Evolutionary conservation across 2,888 invertebrate genomes (phyloP), one percentile per base, ranked within the genome.

Genomic region (Calameuta pallipes): DNA sequence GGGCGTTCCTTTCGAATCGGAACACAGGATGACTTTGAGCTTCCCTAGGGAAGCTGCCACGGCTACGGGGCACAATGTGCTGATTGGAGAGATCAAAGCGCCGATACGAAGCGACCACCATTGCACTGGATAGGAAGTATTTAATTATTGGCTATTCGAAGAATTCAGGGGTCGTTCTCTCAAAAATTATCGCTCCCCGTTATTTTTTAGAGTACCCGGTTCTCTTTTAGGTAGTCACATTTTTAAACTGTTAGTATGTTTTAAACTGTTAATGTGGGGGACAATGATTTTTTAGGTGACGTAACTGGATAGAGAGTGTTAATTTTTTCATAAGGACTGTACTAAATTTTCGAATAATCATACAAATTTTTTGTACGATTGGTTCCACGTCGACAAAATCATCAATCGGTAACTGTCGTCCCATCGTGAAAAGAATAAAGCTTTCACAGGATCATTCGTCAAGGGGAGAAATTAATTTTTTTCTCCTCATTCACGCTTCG

Each of bases 31-130:
- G 75, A 34, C 74, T 74, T 78, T 76, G 73, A 76, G 76, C 74
- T 73, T 37, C 36, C 69, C 30, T 71, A 73, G 75, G 33, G 73
- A 73, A 13, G 71, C 73, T 56, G 75, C 79, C 77, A 41, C 37
- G 35, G 77, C 30, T 71, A 81, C 79, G 80, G 81, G 81, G 79
- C 76, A 82, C 80, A 76, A 78, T 77, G 81, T 82, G 83, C 81
- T 87, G 87, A 87, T 87, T 86, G 84, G 82, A 82, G 77, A 83
- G 87, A 87, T 87, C 87, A 87, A 87, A 87, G 87, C 81, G 70
- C 31, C 33, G 71, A 71, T 71, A 12, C 23, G 74, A 11, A 13
- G 11, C 35, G 6, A 6, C 74, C 6, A 13, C 6, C 36, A 9
- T 12, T 36, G 11, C 37, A 15, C 34, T 31, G 76, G 33, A 74